A percentile compares a stretch with the other conserved stretches of the same genome.
These are phyloP conservation scores for Lepidochrysops patricia DNA, from an alignment of 2,888 invertebrate genomes.

Conservation along the genomic window DNA sequence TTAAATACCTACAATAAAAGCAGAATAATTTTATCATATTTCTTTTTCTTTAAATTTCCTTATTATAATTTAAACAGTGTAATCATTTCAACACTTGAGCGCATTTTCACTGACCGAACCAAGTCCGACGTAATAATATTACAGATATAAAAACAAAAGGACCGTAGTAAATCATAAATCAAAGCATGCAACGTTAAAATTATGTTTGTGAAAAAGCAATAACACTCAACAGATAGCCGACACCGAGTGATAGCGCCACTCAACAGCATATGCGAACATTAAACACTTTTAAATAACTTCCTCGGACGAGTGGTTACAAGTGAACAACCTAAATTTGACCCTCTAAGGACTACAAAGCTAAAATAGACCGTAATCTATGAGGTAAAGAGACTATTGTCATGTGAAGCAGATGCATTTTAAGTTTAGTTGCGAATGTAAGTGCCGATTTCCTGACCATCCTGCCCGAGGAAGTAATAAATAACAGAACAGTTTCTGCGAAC, in stretches of 20 bases:
- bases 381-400: constrained; percentile 10
- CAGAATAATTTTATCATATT: too few relatives aligned
- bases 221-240: neutral
- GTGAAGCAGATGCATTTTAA: neutral
- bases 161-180: neutral
- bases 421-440: constrained; percentile 27
- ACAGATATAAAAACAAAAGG: too few relatives aligned
- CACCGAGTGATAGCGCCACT: constrained; percentile 3
- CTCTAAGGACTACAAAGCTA: neutral
- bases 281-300: constrained; percentile 21
- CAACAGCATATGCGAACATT: constrained; percentile 20
- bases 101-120: too few relatives aligned
- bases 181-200: neutral
- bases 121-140: too few relatives aligned
- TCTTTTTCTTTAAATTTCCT: too few relatives aligned
- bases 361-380: neutral
- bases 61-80: too few relatives aligned
- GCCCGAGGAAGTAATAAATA: constrained; percentile 36
- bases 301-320: constrained; percentile 20
- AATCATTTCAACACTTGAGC: too few relatives aligned
- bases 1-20: too few relatives aligned
- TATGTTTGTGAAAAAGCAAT: neutral
- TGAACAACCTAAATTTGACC: constrained; percentile 14
- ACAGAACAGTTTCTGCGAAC: constrained; percentile 25
- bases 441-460: constrained; percentile 33